Evolutionary conservation across 2,888 invertebrate genomes (phyloP).

Genomic region (Reticulitermes lucifugus): DNA sequence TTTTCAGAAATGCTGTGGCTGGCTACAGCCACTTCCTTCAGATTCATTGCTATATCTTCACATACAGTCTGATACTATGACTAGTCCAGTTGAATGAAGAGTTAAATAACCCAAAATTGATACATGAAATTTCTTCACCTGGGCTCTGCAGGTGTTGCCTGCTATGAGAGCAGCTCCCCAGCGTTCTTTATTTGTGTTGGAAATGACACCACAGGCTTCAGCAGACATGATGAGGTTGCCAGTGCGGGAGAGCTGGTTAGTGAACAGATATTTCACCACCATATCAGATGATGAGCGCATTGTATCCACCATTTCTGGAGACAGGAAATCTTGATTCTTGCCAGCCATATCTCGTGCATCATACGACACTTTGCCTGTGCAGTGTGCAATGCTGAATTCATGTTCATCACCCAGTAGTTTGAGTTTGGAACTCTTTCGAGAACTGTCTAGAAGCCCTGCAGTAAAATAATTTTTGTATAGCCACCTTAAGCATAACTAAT

Average conservation of each 20-base stretch:
- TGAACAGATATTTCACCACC: slow-evolving; percentile 81
- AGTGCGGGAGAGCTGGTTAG: slow-evolving; percentile 82
- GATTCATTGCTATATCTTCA: too few species aligned
- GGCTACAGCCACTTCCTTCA: too few species aligned
- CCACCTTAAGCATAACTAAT: too few species aligned
- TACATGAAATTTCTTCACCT: slow-evolving; percentile 61
- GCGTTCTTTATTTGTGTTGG: slow-evolving; percentile 53
- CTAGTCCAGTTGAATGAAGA: too few species aligned
- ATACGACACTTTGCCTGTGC: slow-evolving; percentile 89
- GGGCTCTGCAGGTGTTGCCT: slow-evolving; percentile 66
- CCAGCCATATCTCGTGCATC: slow-evolving; percentile 86
- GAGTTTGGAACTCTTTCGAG: neutral
- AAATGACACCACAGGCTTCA: slow-evolving; percentile 58
- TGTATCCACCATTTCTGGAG: slow-evolving; percentile 90
- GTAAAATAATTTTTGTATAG: neutral
- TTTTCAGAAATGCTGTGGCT: too few species aligned
- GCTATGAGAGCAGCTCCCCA: slow-evolving; percentile 67
- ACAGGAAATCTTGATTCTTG: slow-evolving; percentile 91
- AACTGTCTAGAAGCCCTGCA: neutral
- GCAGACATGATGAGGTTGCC: slow-evolving; percentile 80
- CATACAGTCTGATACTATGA: too few species aligned
- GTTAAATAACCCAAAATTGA: neutral
- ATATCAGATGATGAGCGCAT: slow-evolving; percentile 79
- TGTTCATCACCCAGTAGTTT: slow-evolving; percentile 66
- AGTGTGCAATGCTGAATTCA: slow-evolving; percentile 89